Conservation (phyloP, 1,140 invertebrate genomes). For the Trichoplusia ni region DNA sequence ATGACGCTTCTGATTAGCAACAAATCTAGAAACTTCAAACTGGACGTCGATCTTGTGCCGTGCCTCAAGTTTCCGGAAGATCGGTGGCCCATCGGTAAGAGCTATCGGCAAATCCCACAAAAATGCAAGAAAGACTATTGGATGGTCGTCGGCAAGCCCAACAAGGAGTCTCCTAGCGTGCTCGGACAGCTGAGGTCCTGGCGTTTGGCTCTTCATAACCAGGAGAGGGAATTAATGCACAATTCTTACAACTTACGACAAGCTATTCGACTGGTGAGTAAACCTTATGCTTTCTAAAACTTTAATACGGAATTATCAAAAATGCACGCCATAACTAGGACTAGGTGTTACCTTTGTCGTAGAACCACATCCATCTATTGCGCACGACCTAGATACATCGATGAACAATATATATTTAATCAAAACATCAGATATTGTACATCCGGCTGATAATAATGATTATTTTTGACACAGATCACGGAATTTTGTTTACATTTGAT, state of each 20-base stretch:
- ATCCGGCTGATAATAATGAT: too few relatives aligned
- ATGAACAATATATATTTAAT: too few relatives aligned
- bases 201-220: conserved; percentile 61
- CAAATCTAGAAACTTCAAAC: conserved; percentile 35
- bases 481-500: too few relatives aligned
- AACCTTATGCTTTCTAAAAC: too few relatives aligned
- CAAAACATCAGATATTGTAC: too few relatives aligned
- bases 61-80: conserved; percentile 65
- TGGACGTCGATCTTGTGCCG: conserved; percentile 77
- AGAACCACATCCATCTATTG: too few relatives aligned
- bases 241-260: conserved; percentile 49
- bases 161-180: conserved; percentile 36
- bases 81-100: conserved; percentile 47
- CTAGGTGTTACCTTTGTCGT: too few relatives aligned
- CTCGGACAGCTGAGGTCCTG: conserved; percentile 54
- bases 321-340: too few relatives aligned
- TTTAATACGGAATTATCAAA: too few relatives aligned
- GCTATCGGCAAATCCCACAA: conserved; percentile 45
- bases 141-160: conserved; percentile 64
- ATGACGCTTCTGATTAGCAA: conserved; percentile 65
- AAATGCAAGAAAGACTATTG: conserved; percentile 46
- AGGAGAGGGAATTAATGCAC: conserved; percentile 56
- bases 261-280: conserved; percentile 54
- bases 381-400: too few relatives aligned
- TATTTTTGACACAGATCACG: too few relatives aligned